phyloP scores from a whole-genome alignment of 30 jellyfish, hydroid and myxozoan species.

The Nemopilema nomurai region DNA sequence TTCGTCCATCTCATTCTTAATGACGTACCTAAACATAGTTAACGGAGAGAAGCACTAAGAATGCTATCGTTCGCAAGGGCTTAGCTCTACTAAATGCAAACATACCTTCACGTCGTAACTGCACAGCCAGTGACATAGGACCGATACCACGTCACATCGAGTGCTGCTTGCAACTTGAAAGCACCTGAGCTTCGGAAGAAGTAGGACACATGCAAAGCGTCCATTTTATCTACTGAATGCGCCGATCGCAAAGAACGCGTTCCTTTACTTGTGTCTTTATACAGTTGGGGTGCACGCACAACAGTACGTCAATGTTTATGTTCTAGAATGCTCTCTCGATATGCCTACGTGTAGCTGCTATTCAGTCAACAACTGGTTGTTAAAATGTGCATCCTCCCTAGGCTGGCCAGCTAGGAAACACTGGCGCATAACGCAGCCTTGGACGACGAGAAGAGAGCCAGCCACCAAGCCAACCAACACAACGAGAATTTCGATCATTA shows the following conservation, averaged over 20 bases:
- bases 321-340: constrained; percentile 61
- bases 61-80: background rate
- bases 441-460: constrained; percentile 92
- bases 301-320: constrained; percentile 12
- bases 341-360: constrained; percentile 20
- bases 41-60: background rate
- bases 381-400: constrained; percentile 91
- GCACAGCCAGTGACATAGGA: background rate
- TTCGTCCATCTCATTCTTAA: too few relatives aligned
- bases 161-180: constrained; percentile 26
- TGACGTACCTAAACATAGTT: too few relatives aligned
- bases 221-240: constrained; percentile 46
- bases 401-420: constrained; percentile 92
- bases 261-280: constrained; percentile 25
- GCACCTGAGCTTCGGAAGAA: background rate
- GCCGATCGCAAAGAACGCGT: constrained; percentile 47
- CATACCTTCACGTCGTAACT: background rate
- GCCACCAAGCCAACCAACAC: constrained; percentile 90
- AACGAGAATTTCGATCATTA: constrained; percentile 81
- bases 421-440: constrained; percentile 87
- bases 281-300: constrained; percentile 15
- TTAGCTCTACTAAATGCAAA: too few relatives aligned
- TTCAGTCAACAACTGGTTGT: constrained; percentile 56
- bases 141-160: background rate
- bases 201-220: constrained; percentile 22